Evolutionary conservation across 2,888 invertebrate species (phyloP), one percentile per base, ranked within the genome.

Genomic region (Tachina grossa): DNA sequence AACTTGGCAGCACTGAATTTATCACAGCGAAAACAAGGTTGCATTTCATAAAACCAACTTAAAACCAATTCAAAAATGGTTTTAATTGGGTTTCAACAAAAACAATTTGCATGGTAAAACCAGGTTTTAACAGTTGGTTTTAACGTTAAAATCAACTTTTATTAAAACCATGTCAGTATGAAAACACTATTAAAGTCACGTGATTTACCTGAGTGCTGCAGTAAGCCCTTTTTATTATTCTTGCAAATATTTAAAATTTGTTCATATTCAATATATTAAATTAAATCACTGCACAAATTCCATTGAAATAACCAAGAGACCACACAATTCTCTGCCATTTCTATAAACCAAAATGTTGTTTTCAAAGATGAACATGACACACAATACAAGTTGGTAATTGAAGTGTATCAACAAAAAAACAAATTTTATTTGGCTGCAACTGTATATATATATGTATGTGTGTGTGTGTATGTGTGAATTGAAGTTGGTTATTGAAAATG

Each of bases 401-500:
- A 78, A 78, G 69, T 63, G 68, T 13, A 74, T 75, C 51, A 74
- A 76, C 53, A 78, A 45, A 71, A n/a, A 77, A 45, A 43, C 63
- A 57, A 77, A 76, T 57, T 71, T 13, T 69, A 57, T 71, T 65
- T 65, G 55, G 45, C 39, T 72, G 47, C 39, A 47, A 6, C n/a
- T n/a, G n/a, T n/a, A n/a, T n/a, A n/a, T n/a, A n/a, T n/a, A 6
- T 31, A 4, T 31, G 31, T 31, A 6, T 31, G 31, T 6, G 31
- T 31, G 31, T 31, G 31, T 9, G 41, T 61, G 61, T 9, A 39
- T 31, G 45, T 39, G 22, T 69, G 68, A 57, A 19, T n/a, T 74
- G n/a, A 75, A 83, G 72, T 53, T 19, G 66, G 66, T 83, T 77
- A 66, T 72, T 75, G 82, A 78, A 74, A 63, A 69, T 79, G 65